These are phyloP conservation scores for Caenorhabditis tropicalis DNA, from an alignment of 1,140 invertebrate genomes.

Conservation along the genomic window DNA sequence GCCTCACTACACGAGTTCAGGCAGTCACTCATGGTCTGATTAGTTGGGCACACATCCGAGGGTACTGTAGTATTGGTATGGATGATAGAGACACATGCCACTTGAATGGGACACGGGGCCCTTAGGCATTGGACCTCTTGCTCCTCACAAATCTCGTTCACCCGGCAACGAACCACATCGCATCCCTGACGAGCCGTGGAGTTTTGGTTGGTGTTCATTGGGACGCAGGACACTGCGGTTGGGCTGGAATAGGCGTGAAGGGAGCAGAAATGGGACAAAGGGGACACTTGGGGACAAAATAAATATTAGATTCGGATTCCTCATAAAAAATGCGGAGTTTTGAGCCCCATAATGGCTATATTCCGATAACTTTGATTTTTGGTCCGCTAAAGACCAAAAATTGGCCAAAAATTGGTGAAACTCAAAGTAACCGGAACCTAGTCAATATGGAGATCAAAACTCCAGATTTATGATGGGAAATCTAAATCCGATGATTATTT, in stretches of 20 bases:
- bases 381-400: too few relatives aligned
- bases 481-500: too few relatives aligned
- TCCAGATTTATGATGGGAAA: too few relatives aligned
- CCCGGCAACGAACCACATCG: neutral
- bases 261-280: too few relatives aligned
- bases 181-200: neutral
- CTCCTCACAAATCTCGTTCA: constrained; percentile 4
- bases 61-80: neutral
- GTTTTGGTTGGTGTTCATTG: neutral
- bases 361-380: too few relatives aligned
- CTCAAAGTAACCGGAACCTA: too few relatives aligned
- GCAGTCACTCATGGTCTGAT: constrained; percentile 1
- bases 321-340: too few relatives aligned
- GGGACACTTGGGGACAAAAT: too few relatives aligned
- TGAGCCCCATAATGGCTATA: too few relatives aligned
- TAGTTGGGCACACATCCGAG: neutral
- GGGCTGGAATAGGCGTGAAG: neutral
- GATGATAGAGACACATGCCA: neutral
- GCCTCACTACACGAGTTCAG: constrained; percentile 15
- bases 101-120: constrained; percentile 14
- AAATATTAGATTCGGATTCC: too few relatives aligned
- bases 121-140: neutral
- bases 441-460: too few relatives aligned
- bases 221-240: neutral
- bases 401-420: too few relatives aligned